Evolutionary conservation across 2,797 vertebrate genomes (phyloP).

Genomic region (Nothura maculosa): DNA sequence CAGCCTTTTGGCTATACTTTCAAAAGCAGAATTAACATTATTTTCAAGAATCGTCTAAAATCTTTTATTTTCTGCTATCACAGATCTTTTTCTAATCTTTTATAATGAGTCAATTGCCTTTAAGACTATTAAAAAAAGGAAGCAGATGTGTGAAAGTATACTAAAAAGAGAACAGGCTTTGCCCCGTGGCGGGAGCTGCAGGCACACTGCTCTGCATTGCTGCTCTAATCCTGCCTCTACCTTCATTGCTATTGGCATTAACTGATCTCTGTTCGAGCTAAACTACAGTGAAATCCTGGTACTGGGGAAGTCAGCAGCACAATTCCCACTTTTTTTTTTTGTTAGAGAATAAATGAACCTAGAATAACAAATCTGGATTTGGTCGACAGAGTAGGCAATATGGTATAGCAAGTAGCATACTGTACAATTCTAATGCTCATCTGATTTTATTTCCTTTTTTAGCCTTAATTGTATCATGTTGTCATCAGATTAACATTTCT

Average conservation of each 20-base stretch:
- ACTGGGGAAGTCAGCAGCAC: not conserved
- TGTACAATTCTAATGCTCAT: not conserved
- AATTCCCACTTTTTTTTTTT: not conserved
- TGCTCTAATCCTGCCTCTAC: not conserved
- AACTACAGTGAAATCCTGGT: not conserved
- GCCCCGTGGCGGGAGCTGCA: not conserved
- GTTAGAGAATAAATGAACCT: not conserved
- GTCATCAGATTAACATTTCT: slow-evolving; percentile 12
- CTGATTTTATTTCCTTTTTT: not conserved
- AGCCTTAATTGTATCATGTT: not conserved
- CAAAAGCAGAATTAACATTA: not conserved
- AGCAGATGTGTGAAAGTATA: not conserved
- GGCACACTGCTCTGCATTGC: not conserved
- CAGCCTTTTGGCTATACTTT: not conserved
- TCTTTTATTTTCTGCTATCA: not conserved
- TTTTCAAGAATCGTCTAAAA: not conserved
- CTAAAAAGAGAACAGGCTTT: not conserved
- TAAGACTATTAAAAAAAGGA: not conserved
- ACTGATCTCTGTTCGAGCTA: not conserved
- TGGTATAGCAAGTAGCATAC: not conserved
- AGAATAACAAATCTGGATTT: not conserved
- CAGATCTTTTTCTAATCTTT: not conserved
- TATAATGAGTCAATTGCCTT: not conserved
- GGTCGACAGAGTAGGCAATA: accelerated
- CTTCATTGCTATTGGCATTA: not conserved